Base-by-base conservation (phyloP, 2,888 invertebrate genomes). In the Drosophila maculinotata region DNA sequence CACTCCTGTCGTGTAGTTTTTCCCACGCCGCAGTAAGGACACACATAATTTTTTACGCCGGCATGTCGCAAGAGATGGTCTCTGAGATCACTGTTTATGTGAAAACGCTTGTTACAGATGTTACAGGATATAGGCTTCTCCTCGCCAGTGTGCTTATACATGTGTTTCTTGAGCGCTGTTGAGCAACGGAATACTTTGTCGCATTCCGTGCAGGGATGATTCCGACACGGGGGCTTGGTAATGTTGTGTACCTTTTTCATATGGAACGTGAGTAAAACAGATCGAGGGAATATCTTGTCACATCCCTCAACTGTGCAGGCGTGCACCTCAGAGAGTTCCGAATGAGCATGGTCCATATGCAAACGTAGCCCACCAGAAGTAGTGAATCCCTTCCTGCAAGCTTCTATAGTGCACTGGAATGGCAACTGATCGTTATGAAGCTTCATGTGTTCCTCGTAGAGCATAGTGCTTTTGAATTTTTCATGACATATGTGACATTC, bases 61-160 rank as follows among this genome's bases (percentile, higher is more conserved):
- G 90, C 89, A 59, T 91, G 91, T 0, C 91, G 87, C 59, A 90
- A 79, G 3, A 90, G 71, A 70, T 91, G 91, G 44, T 91, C 91
- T 25, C 90, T 89, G 0, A 91, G 77, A 0, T 90, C 90, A 8
- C 89, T 89, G 35, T 88, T 89, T 3, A 90, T 90, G 25, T 89
- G 89, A 47, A 90, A 91, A 0, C 90, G 84, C 35, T 90, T 90
- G 20, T 84, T 79, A 9, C 90, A 90, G 10, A 90, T 89, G 39
- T 87, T 83, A 35, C 91, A 90, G 2, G 89, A 83, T 31, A 89
- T 86, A 1, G 91, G 90, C 38, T 89, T 51, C 36, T 89, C 88
- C 60, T 91, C 82, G n/a, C 91, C 90, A 3, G 89, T 90, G 54
- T 90, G 90, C 30, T 90, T 87, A 30, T 89, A 90, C 77, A 89